phyloP scores from a whole-genome alignment of 2,113 vertebrate genomes.

The Crotalus horridus region DNA sequence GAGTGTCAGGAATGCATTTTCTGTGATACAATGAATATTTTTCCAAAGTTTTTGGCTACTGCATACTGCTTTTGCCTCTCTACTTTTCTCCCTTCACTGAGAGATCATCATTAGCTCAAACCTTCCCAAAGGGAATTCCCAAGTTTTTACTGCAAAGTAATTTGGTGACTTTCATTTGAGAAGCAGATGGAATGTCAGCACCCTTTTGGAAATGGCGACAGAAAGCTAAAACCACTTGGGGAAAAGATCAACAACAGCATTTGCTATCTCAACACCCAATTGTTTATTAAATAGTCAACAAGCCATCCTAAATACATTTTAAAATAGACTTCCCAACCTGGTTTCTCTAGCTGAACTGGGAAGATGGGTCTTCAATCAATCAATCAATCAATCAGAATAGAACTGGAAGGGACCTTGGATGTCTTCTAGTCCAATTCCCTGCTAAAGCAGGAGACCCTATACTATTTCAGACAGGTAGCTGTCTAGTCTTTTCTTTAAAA shows the following conservation, averaged over 20 bases:
- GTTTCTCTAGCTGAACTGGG: background rate
- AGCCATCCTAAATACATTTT: background rate
- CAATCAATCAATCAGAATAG: background rate
- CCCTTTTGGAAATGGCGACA: background rate
- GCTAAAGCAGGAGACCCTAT: background rate
- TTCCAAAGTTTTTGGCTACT: background rate
- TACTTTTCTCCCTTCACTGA: background rate
- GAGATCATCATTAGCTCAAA: background rate
- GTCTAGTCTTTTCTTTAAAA: background rate
- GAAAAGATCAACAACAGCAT: background rate
- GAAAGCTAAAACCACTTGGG: background rate
- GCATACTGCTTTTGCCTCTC: background rate
- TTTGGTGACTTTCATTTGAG: background rate
- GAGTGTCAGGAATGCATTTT: background rate
- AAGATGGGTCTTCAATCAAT: background rate
- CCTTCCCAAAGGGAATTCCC: fast-evolving
- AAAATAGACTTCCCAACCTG: background rate
- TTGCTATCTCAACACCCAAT: background rate
- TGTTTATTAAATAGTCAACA: background rate
- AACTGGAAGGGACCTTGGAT: background rate
- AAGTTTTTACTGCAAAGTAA: background rate
- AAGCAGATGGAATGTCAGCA: background rate
- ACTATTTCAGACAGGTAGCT: background rate
- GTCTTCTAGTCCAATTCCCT: background rate
- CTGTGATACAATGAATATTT: background rate